These are phyloP conservation scores for Meloidogyne floridensis DNA, from an alignment of 1,140 invertebrate species.

Conservation along the genomic window DNA sequence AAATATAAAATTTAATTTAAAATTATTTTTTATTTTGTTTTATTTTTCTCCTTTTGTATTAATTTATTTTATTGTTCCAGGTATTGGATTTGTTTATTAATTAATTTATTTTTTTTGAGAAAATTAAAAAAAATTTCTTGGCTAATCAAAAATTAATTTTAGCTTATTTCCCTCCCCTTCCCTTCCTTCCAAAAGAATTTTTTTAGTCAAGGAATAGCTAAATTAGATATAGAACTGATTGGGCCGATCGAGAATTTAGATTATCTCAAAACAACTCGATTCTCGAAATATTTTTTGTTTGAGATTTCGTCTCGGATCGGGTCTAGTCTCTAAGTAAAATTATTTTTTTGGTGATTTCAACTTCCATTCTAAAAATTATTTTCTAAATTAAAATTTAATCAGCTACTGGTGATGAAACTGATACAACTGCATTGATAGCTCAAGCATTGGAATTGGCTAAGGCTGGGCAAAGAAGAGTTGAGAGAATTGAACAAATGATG, in stretches of 20 bases:
- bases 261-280: no score
- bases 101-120: no score
- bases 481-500: constrained; percentile 28
- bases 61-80: constrained; percentile 8
- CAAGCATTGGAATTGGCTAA: constrained; percentile 1
- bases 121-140: background rate
- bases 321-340: no score
- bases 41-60: constrained; percentile 13
- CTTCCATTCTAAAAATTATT: background rate
- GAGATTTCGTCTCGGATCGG: no score
- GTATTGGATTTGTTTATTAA: background rate
- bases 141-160: background rate
- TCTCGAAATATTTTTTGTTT: no score
- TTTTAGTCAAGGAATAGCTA: no score
- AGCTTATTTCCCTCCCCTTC: no score
- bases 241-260: no score
- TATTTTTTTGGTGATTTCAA: no score
- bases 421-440: background rate
- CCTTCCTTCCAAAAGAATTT: no score
- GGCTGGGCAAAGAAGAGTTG: constrained; percentile 14
- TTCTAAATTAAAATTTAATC: background rate
- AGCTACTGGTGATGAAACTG: background rate
- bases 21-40: background rate
- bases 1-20: background rate
- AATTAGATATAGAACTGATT: no score